phyloP scores from a whole-genome alignment of 1,140 invertebrate species.

The Lethrus apterus region DNA sequence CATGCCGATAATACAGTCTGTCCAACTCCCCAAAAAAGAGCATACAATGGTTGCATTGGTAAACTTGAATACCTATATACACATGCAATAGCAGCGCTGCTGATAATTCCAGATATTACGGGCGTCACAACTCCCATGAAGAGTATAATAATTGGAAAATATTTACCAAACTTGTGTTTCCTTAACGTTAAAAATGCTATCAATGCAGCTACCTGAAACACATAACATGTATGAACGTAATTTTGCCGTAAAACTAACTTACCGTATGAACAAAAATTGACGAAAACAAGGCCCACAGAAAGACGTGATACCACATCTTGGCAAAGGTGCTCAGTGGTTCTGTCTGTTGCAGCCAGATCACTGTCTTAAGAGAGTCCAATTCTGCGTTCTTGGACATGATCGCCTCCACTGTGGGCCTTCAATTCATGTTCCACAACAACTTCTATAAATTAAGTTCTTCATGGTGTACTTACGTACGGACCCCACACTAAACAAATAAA shows the following conservation, averaged over 20 bases:
- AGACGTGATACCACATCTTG: constrained; percentile 96
- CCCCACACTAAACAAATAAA: no score
- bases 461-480: constrained; percentile 1
- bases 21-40: constrained; percentile 86
- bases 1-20: constrained; percentile 83
- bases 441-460: constrained; percentile 9
- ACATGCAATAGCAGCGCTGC: constrained; percentile 88
- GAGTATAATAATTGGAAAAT: constrained; percentile 81
- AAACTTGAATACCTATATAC: constrained; percentile 84
- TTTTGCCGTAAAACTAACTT: constrained; percentile 17
- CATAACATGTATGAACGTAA: constrained; percentile 14
- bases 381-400: constrained; percentile 40
- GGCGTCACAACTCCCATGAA: constrained; percentile 83
- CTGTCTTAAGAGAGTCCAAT: constrained; percentile 56
- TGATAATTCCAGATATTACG: constrained; percentile 77
- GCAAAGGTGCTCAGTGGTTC: constrained; percentile 57
- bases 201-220: constrained; percentile 63
- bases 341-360: constrained; percentile 51
- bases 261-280: constrained; percentile 82
- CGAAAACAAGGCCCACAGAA: constrained; percentile 88
- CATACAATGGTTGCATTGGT: constrained; percentile 83
- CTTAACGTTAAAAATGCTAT: constrained; percentile 83
- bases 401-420: constrained; percentile 10
- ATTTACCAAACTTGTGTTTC: constrained; percentile 89
- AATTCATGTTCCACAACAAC: constrained; percentile 13